phyloP scores from a whole-genome alignment of 2,888 invertebrate genomes.

The Xestia c-nigrum region DNA sequence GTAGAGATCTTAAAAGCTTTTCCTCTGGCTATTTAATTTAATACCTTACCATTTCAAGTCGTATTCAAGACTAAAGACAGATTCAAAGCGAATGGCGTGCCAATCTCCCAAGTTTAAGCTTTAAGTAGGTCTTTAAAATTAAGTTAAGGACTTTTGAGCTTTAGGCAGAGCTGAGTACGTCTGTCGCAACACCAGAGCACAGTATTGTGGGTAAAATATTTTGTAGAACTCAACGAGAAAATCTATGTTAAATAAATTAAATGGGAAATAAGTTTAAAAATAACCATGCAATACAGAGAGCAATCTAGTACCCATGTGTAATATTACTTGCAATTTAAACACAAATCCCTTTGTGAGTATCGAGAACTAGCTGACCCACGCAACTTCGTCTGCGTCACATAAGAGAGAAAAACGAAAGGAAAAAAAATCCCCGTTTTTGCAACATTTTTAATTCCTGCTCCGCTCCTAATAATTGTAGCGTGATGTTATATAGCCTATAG shows the following conservation, averaged over 20 bases:
- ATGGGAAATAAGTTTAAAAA: background rate
- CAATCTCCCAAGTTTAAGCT: conserved; percentile 1
- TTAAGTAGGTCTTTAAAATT: conserved; percentile 20
- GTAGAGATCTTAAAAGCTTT: conserved; percentile 4
- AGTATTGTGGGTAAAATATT: background rate
- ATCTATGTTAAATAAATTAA: too few species aligned
- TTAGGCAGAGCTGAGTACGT: background rate
- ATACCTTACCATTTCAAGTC: background rate
- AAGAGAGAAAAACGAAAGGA: too few species aligned
- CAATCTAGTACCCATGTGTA: background rate
- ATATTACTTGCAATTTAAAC: background rate
- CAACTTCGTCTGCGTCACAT: too few species aligned
- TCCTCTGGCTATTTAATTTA: background rate
- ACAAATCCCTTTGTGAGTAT: background rate
- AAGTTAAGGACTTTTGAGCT: conserved; percentile 1
- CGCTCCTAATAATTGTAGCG: too few species aligned
- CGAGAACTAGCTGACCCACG: too few species aligned
- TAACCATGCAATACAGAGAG: conserved; percentile 1
- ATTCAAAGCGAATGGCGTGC: conserved; percentile 12
- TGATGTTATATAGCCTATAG: too few species aligned
- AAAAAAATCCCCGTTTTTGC: too few species aligned
- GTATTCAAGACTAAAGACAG: too few species aligned
- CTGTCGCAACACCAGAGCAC: background rate
- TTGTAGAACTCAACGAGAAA: background rate
- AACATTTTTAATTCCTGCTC: too few species aligned